Conservation (phyloP, 2,888 invertebrate genomes). For the Cryptocephalus moraei region DNA sequence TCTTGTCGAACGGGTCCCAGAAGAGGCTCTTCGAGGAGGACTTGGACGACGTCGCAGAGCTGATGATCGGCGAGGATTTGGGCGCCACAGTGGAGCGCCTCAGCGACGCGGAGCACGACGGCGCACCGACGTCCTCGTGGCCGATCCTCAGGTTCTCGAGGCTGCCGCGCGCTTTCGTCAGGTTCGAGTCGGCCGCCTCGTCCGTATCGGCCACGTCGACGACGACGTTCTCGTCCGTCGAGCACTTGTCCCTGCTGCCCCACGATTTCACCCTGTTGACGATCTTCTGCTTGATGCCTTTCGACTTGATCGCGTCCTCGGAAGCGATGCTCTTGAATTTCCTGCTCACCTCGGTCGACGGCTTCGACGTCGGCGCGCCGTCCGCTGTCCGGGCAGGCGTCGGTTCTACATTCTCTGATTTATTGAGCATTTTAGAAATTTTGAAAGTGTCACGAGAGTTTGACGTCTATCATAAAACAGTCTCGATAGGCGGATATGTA, state of each 20-base stretch:
- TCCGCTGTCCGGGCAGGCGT: too few species aligned
- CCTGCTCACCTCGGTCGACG: neutral
- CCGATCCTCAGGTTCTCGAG: slow-evolving; percentile 24
- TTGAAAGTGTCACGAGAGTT: too few species aligned
- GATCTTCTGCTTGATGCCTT: slow-evolving; percentile 17
- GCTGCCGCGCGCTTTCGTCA: slow-evolving; percentile 28
- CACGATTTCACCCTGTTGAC: slow-evolving; percentile 21
- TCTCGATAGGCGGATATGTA: too few species aligned
- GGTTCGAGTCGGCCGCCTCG: slow-evolving; percentile 13
- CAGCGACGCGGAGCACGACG: slow-evolving; percentile 7
- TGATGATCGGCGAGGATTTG: slow-evolving; percentile 18
- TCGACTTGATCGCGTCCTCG: slow-evolving; percentile 20
- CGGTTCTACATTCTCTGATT: neutral
- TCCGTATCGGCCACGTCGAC: neutral
- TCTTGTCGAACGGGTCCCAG: slow-evolving; percentile 32
- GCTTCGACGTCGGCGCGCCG: too few species aligned
- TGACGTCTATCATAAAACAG: too few species aligned
- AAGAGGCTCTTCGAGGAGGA: slow-evolving; percentile 20
- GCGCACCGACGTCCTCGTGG: slow-evolving; percentile 7
- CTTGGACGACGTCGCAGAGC: slow-evolving; percentile 8
- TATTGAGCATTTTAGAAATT: neutral
- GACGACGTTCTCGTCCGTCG: slow-evolving; percentile 6
- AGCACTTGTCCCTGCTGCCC: slow-evolving; percentile 16
- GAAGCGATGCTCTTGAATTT: slow-evolving; percentile 20
- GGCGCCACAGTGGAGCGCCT: slow-evolving; percentile 13